Evolutionary conservation across 2,888 invertebrate species (phyloP).

Genomic region (Timandra comae): DNA sequence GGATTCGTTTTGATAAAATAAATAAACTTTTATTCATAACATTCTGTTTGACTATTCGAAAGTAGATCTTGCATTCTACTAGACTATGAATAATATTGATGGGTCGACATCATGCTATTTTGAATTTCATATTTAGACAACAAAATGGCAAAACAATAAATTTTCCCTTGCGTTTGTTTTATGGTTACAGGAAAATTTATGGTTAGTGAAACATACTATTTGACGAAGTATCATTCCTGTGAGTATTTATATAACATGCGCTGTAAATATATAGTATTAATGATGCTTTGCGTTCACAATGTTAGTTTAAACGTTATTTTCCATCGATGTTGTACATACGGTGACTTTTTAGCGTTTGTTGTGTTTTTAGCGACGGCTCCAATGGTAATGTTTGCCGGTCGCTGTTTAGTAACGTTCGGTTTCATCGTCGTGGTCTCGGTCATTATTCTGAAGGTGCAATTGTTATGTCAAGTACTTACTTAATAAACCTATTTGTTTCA

Average conservation of each 20-base stretch:
- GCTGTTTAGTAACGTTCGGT: conserved; percentile 35
- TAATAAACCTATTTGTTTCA: too few species aligned
- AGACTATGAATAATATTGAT: too few species aligned
- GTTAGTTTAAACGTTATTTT: conserved; percentile 29
- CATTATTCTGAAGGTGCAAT: conserved; percentile 51
- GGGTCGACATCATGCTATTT: conserved; percentile 18
- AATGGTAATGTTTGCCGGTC: conserved; percentile 28
- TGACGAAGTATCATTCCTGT: too few species aligned
- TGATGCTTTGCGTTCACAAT: conserved; percentile 15
- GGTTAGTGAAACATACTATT: not conserved
- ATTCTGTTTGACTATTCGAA: too few species aligned
- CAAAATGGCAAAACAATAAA: conserved; percentile 14
- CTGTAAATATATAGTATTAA: conserved; percentile 3
- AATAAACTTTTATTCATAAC: too few species aligned
- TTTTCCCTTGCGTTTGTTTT: conserved; percentile 9
- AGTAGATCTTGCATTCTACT: too few species aligned
- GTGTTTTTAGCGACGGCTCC: conserved; percentile 45
- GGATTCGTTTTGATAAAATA: too few species aligned
- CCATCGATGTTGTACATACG: conserved; percentile 48
- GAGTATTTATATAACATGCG: too few species aligned
- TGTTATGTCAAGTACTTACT: conserved; percentile 14
- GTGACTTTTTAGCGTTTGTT: conserved; percentile 46
- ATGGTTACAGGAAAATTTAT: conserved; percentile 7
- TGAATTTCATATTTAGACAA: conserved; percentile 8
- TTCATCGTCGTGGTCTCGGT: conserved; percentile 52